phyloP scores from a whole-genome alignment of 2,113 vertebrate genomes.

The Scopus umbretta region DNA sequence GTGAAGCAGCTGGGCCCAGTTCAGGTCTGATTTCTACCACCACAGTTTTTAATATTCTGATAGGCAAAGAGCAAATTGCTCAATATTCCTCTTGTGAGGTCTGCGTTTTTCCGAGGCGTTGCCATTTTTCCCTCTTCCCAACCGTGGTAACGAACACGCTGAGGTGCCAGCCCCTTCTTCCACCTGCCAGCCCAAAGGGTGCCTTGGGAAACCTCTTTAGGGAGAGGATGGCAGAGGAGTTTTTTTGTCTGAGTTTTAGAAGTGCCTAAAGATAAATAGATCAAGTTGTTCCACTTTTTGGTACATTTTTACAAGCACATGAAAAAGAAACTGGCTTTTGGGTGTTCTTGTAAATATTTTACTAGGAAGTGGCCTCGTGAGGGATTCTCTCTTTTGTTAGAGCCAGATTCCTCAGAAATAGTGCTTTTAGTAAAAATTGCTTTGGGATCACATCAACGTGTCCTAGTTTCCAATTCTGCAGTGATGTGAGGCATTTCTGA shows the following conservation, averaged over 20 bases:
- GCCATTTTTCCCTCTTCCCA: background rate
- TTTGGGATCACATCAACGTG: background rate
- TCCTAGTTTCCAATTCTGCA: constrained; percentile 1
- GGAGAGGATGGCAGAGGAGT: background rate
- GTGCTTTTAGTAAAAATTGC: background rate
- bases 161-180: background rate
- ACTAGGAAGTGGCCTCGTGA: background rate
- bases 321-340: background rate
- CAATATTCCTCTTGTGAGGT: background rate
- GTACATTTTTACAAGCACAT: background rate
- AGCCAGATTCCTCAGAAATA: background rate
- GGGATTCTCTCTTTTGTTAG: background rate
- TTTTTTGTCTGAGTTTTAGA: background rate
- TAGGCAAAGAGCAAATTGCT: background rate
- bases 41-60: background rate
- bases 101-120: background rate
- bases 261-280: background rate
- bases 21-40: too few species aligned
- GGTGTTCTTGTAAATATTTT: constrained; percentile 45
- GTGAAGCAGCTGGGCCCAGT: too few species aligned
- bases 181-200: background rate
- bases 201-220: background rate
- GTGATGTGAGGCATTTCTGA: background rate
- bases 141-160: fast-evolving
- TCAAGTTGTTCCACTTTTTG: background rate